A percentile compares a stretch with the other conserved stretches of the same genome.
These are phyloP conservation scores for Zalophus californianus DNA, from an alignment of 2,797 vertebrate genomes.

Conservation along the genomic window DNA sequence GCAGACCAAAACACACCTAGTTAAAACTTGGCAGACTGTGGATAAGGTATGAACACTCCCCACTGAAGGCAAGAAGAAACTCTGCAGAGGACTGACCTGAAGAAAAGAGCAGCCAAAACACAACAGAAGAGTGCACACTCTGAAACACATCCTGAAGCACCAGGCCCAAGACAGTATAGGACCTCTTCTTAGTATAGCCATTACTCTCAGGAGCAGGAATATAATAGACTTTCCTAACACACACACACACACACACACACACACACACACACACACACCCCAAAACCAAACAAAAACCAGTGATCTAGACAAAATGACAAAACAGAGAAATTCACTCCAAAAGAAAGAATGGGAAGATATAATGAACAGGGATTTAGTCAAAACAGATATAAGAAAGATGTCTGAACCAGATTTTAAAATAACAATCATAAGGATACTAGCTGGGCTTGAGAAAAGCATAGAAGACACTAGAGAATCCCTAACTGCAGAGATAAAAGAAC, in stretches of 20 bases:
- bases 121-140: not conserved
- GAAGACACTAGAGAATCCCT: too few relatives aligned
- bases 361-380: too few relatives aligned
- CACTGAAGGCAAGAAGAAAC: not conserved
- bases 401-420: too few relatives aligned
- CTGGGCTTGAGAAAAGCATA: too few relatives aligned
- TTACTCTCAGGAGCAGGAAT: not conserved
- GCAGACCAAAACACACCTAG: not conserved
- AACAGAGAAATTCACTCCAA: not conserved
- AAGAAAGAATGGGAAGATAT: not conserved
- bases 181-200: not conserved
- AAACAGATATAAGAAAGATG: not conserved
- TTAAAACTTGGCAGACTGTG: not conserved
- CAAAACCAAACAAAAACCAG: too few relatives aligned
- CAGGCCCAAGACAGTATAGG: too few relatives aligned
- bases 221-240: not conserved
- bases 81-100: not conserved
- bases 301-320: not conserved
- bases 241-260: not conserved
- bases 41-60: not conserved
- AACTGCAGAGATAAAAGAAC: too few relatives aligned
- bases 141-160: not conserved
- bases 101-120: not conserved
- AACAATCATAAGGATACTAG: too few relatives aligned
- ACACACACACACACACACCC: not conserved